Evolutionary conservation across 1,140 invertebrate species (phyloP).

Genomic region (Marisa cornuarietis): DNA sequence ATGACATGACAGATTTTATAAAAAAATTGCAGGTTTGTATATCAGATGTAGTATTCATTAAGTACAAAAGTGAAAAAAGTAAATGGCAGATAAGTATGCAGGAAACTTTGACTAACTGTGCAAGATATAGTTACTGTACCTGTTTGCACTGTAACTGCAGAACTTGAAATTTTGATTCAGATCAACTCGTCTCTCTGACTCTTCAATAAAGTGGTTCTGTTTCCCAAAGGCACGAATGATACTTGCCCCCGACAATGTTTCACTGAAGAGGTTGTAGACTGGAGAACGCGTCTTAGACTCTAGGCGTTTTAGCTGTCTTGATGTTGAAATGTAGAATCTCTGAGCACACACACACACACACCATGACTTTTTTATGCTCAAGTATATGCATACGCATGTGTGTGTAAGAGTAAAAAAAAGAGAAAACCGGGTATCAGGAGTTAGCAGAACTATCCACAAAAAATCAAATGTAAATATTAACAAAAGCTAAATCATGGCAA

Average conservation of each 20-base stretch:
- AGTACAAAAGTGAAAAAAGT: too few species aligned
- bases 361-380: background rate
- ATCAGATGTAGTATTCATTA: too few species aligned
- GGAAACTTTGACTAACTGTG: too few species aligned
- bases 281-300: slow-evolving; percentile 68
- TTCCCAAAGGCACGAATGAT: slow-evolving; percentile 70
- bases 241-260: slow-evolving; percentile 67
- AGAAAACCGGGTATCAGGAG: background rate
- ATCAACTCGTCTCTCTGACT: slow-evolving; percentile 63
- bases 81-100: too few species aligned
- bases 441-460: too few species aligned
- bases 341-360: slow-evolving; percentile 64
- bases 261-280: slow-evolving; percentile 69
- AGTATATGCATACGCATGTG: background rate
- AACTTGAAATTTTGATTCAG: slow-evolving; percentile 57
- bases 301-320: slow-evolving; percentile 68
- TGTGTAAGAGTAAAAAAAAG: slow-evolving; percentile 5
- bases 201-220: slow-evolving; percentile 66
- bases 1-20: too few species aligned
- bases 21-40: too few species aligned
- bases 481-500: too few species aligned
- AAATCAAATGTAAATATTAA: too few species aligned
- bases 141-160: slow-evolving; percentile 51
- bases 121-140: slow-evolving; percentile 37
- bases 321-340: slow-evolving; percentile 89